Evolutionary conservation across 2,797 vertebrate genomes (phyloP).

Genomic region (Sebastes cheni): DNA sequence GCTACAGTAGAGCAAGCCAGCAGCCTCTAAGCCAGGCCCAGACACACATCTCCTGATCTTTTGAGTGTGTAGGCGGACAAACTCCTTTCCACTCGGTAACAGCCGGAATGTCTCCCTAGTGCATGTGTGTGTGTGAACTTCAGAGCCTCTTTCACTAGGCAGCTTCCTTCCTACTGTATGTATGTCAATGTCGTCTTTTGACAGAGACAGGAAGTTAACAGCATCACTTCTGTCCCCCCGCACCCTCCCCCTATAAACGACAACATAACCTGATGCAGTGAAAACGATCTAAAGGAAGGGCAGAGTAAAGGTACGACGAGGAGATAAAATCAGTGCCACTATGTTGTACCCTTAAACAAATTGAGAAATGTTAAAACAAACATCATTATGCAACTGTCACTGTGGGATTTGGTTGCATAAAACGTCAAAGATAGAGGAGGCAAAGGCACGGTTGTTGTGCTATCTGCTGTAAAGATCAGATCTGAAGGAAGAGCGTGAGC

Average conservation of each 20-base stretch:
- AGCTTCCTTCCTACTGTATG: conserved; percentile 27
- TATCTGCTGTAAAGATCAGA: conserved; percentile 32
- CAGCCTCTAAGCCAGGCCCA: conserved; percentile 70
- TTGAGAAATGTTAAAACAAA: conserved; percentile 33
- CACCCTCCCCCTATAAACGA: background rate
- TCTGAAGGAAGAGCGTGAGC: conserved; percentile 47
- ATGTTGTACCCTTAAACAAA: conserved; percentile 4
- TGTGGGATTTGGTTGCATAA: conserved; percentile 56
- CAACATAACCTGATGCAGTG: conserved; percentile 10
- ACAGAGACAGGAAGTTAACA: conserved; percentile 9
- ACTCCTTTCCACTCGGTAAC: conserved; percentile 66
- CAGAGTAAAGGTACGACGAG: background rate
- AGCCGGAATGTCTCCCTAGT: conserved; percentile 54
- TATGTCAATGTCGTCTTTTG: conserved; percentile 15
- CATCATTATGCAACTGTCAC: conserved; percentile 48
- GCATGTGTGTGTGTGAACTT: conserved; percentile 57
- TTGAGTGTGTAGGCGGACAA: conserved; percentile 66
- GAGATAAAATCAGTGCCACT: conserved; percentile 16
- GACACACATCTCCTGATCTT: conserved; percentile 70
- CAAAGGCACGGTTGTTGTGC: conserved; percentile 37
- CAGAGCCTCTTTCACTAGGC: conserved; percentile 43
- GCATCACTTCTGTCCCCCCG: background rate
- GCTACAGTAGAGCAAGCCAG: conserved; percentile 73
- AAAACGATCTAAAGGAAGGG: background rate
- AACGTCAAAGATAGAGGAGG: conserved; percentile 54